phyloP scores from a whole-genome alignment of 2,113 vertebrate species.

The Elephas maximus region DNA sequence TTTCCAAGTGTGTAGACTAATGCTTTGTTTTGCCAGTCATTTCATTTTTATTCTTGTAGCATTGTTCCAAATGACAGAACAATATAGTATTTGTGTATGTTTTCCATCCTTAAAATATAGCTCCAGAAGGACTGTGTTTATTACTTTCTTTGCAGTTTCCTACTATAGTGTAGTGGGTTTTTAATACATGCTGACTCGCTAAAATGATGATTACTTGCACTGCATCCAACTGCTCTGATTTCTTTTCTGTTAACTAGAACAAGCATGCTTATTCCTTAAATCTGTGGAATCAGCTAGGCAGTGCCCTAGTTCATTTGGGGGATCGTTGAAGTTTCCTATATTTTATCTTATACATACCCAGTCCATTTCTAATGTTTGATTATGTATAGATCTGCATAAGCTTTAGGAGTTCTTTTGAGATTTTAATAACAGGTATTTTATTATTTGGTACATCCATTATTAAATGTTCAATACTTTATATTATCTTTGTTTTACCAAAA shows the following conservation, averaged over 20 bases:
- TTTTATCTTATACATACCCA: not conserved
- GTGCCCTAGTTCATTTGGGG: not conserved
- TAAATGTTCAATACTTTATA: not conserved
- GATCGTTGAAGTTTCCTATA: not conserved
- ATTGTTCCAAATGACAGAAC: not conserved
- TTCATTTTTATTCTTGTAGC: not conserved
- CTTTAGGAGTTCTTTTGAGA: not conserved
- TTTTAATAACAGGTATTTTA: constrained; percentile 22
- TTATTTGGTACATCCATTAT: not conserved
- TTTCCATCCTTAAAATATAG: not conserved
- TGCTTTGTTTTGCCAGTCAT: not conserved
- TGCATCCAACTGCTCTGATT: not conserved
- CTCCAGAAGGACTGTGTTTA: not conserved
- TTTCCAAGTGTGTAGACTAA: not conserved
- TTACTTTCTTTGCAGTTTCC: not conserved
- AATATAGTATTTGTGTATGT: not conserved
- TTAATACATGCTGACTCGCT: constrained; percentile 23
- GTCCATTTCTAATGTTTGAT: not conserved
- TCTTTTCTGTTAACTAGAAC: not conserved
- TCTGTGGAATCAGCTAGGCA: constrained; percentile 24
- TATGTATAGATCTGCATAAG: not conserved
- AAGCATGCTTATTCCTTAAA: not conserved
- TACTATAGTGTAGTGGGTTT: not conserved
- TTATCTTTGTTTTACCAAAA: not conserved
- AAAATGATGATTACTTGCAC: not conserved